These are phyloP conservation scores for Phortica magna DNA, from an alignment of 2,888 invertebrate genomes.

Conservation along the genomic window DNA sequence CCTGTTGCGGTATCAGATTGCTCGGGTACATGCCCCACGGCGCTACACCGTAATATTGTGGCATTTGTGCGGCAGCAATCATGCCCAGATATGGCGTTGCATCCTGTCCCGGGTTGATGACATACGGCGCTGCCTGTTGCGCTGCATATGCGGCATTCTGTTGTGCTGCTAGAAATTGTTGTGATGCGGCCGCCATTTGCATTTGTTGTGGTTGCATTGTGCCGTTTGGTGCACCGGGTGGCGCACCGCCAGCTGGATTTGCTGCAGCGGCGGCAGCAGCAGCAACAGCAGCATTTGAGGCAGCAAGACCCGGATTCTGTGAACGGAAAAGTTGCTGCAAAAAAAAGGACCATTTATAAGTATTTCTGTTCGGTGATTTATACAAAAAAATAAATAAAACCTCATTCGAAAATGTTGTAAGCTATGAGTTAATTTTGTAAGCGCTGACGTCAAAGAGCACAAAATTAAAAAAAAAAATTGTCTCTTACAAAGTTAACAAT, in stretches of 20 bases:
- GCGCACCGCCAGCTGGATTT: conserved; percentile 73
- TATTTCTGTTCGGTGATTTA: neutral
- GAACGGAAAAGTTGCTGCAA: conserved; percentile 92
- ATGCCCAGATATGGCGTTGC: conserved; percentile 89
- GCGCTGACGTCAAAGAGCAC: no score
- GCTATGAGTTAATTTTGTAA: conserved; percentile 43
- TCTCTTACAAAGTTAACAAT: no score
- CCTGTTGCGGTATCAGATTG: conserved; percentile 84
- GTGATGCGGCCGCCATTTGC: conserved; percentile 84
- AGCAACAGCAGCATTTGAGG: conserved; percentile 79
- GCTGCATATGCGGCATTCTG: conserved; percentile 81
- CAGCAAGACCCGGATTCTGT: conserved; percentile 85
- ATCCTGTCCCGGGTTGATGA: conserved; percentile 90
- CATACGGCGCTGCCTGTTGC: conserved; percentile 88
- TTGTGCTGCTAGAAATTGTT: conserved; percentile 86
- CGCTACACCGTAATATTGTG: conserved; percentile 91
- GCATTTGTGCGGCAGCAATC: conserved; percentile 89
- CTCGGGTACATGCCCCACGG: conserved; percentile 96
- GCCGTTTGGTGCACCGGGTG: conserved; percentile 83
- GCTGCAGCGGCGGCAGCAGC: conserved; percentile 77
- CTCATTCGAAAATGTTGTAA: conserved; percentile 41
- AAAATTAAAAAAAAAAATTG: no score
- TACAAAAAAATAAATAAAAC: conserved; percentile 39
- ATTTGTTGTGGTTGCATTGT: conserved; percentile 86
- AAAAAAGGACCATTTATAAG: conserved; percentile 21